These are phyloP conservation scores for Drosophila putrida DNA, from an alignment of 2,888 invertebrate genomes.

Conservation along the genomic window DNA sequence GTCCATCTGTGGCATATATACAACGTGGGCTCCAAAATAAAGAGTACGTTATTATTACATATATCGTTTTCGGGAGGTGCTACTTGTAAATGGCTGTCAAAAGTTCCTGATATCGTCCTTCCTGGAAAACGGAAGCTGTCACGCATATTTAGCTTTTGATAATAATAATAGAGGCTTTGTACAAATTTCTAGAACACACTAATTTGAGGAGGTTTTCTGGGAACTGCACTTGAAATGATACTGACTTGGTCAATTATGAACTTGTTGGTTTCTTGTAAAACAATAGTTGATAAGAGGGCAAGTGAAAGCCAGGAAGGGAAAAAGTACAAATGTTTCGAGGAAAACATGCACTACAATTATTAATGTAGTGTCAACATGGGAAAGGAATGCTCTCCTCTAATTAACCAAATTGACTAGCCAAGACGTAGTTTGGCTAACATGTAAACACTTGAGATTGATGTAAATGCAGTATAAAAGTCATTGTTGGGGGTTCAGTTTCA, in stretches of 20 bases:
- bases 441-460: constrained; percentile 31
- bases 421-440: neutral
- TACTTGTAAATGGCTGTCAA: too few relatives aligned
- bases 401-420: constrained; percentile 34
- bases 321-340: neutral
- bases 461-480: constrained; percentile 55
- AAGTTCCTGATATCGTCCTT: too few relatives aligned
- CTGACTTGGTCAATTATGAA: neutral
- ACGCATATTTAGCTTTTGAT: too few relatives aligned
- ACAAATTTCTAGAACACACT: neutral
- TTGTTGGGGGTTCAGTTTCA: constrained; percentile 4
- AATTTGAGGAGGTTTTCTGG: constrained; percentile 4
- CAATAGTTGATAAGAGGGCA: neutral
- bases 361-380: constrained; percentile 21
- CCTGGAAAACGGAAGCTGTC: too few relatives aligned
- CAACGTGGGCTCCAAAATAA: too few relatives aligned
- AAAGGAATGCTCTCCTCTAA: constrained; percentile 16
- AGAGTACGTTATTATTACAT: too few relatives aligned
- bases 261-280: constrained; percentile 14
- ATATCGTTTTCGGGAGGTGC: too few relatives aligned
- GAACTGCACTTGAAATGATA: constrained; percentile 4
- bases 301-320: neutral
- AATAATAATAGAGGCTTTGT: too few relatives aligned
- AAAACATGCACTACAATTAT: constrained; percentile 29
- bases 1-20: too few relatives aligned